Conservation (phyloP, 2,113 vertebrate species). For the Meriones unguiculatus region DNA sequence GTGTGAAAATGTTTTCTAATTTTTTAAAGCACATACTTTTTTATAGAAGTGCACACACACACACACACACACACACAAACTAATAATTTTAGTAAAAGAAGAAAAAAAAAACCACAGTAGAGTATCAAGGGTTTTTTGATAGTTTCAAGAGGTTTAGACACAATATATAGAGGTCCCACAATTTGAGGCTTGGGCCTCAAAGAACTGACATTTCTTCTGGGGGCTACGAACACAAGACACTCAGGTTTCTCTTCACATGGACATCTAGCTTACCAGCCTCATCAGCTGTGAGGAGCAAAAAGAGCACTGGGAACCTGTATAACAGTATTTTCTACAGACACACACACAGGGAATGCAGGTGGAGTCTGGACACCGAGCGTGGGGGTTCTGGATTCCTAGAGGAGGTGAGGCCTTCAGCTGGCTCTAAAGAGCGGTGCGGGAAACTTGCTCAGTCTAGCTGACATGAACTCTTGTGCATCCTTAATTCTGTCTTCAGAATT, state of each 20-base stretch:
- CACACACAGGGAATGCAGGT: conserved; percentile 41
- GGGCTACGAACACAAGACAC: conserved; percentile 33
- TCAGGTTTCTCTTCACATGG: conserved; percentile 35
- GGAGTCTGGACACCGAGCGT: conserved; percentile 43
- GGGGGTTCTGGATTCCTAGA: conserved; percentile 20
- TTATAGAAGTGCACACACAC: background rate
- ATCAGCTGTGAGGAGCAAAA: conserved; percentile 57
- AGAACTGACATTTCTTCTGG: conserved; percentile 48
- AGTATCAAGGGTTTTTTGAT: background rate
- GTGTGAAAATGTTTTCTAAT: conserved; percentile 39
- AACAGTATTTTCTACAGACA: conserved; percentile 42
- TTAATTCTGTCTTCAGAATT: conserved; percentile 29
- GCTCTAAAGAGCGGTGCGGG: conserved; percentile 8
- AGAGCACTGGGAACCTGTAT: conserved; percentile 61
- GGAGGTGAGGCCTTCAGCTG: background rate
- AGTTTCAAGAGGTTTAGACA: background rate
- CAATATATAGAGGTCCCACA: background rate
- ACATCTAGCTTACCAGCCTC: conserved; percentile 62
- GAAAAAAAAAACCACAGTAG: background rate
- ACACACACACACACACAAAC: background rate
- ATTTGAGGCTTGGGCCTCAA: background rate
- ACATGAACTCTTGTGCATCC: background rate
- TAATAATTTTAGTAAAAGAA: background rate
- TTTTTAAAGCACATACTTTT: conserved; percentile 6
- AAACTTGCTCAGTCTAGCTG: conserved; percentile 9